phyloP scores from a whole-genome alignment of 2,797 vertebrate genomes.

The Pseudopleuronectes americanus region DNA sequence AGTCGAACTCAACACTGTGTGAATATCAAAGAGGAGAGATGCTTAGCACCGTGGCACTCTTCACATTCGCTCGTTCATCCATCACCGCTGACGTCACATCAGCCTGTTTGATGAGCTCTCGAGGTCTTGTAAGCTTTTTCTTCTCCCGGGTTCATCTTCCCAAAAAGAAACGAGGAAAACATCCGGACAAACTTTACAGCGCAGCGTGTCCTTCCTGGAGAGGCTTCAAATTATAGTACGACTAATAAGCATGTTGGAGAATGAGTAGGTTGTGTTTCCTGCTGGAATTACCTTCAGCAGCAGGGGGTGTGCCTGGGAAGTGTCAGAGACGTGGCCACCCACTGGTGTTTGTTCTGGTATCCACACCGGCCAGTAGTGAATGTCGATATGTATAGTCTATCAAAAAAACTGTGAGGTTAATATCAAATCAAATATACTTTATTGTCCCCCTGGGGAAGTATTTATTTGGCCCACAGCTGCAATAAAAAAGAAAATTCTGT shows the following conservation, averaged over 20 bases:
- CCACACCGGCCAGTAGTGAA: not conserved
- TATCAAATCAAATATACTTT: no score
- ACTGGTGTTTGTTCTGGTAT: not conserved
- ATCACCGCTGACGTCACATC: not conserved
- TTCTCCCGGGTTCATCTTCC: no score
- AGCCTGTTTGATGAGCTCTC: no score
- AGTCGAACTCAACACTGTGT: conserved; percentile 3
- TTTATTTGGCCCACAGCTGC: no score
- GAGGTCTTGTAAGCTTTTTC: no score
- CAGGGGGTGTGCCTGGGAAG: not conserved
- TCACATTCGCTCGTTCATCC: conserved; percentile 1
- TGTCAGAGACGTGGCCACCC: not conserved
- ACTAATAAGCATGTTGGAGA: conserved; percentile 7
- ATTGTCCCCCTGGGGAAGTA: no score
- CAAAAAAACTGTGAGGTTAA: no score
- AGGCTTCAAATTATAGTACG: not conserved
- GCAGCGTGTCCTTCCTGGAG: not conserved
- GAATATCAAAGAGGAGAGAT: conserved; percentile 18
- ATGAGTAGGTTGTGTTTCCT: not conserved
- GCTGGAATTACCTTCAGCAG: not conserved
- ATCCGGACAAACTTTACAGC: not conserved
- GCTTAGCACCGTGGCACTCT: conserved; percentile 4
- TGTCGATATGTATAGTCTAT: not conserved
- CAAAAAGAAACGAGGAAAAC: no score
- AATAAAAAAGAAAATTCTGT: no score